These are phyloP conservation scores for Archocentrus centrarchus DNA, from an alignment of 2,113 vertebrate species.

Conservation along the genomic window DNA sequence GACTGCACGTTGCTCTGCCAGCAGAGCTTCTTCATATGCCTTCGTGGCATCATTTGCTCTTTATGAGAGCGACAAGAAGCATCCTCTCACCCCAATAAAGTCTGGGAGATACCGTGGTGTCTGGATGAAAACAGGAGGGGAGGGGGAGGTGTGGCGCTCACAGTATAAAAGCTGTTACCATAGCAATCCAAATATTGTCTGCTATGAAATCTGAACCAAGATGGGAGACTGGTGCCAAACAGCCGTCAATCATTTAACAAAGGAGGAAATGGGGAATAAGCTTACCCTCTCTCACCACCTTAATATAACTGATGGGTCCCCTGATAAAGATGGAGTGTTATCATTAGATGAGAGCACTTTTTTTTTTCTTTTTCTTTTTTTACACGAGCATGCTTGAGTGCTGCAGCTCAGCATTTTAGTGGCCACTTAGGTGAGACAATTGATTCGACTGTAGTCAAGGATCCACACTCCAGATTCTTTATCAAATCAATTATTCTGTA, in stretches of 20 bases:
- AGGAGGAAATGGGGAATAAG: slow-evolving; percentile 56
- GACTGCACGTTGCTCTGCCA: slow-evolving; percentile 41
- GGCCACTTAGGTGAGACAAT: slow-evolving; percentile 2
- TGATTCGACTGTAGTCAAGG: slow-evolving; percentile 1
- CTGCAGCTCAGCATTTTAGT: neutral
- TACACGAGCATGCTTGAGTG: neutral
- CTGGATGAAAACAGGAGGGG: slow-evolving; percentile 43
- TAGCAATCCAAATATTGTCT: slow-evolving; percentile 77
- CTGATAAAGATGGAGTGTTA: slow-evolving; percentile 61
- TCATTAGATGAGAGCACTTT: slow-evolving; percentile 33
- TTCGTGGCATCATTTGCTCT: slow-evolving; percentile 69
- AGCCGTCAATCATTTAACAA: slow-evolving; percentile 68
- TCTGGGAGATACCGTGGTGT: slow-evolving; percentile 54
- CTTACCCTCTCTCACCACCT: slow-evolving; percentile 18
- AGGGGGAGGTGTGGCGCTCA: neutral
- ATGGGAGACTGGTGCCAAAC: slow-evolving; percentile 57
- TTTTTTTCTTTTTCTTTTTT: neutral
- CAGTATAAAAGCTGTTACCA: slow-evolving; percentile 73
- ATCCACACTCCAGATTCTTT: neutral
- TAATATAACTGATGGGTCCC: slow-evolving; percentile 34
- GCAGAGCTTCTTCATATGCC: slow-evolving; percentile 59
- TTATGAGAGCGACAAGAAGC: slow-evolving; percentile 71
- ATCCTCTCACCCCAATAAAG: slow-evolving; percentile 66
- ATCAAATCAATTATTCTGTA: neutral
- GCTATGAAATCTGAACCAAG: slow-evolving; percentile 57